Base-by-base conservation (phyloP, 2,888 invertebrate genomes). In the Pristionchus exspectatus region DNA sequence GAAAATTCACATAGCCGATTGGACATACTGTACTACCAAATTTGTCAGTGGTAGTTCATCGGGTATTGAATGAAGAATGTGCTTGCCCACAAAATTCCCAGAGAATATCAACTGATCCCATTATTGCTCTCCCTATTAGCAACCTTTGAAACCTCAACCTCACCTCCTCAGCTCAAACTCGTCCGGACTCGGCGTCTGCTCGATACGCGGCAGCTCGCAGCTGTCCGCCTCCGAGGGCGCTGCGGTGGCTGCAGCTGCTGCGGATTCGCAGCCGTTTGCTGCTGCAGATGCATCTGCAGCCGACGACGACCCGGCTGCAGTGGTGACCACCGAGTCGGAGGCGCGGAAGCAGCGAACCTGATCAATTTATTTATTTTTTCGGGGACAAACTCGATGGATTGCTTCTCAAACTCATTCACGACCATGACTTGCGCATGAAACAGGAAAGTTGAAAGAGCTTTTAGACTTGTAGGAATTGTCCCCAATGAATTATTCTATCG, bases 271-370 rank as follows among this genome's bases (percentile, higher is more conserved):
- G 38, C 18, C 10, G 21, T 44, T 44, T 2, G 44, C 77, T 30
- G 24, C 21, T 77, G 77, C 44, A 77, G 38, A 18, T 14, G 30
- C 44, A 16, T 44, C 44, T 1, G 77, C 44, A 21, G 44, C 77
- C 7, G 72, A n/a, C 66, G 66, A n/a, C 18, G 66, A n/a, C 5
- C 72, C 72, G 27, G 24, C 77, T n/a, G 44, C 38, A 16, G 69
- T 27, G 33, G 44, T 44, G 3, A n/a, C 44, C 24, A 77, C 1
- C 14, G 77, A 77, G 77, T 77, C 77, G 24, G 77, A 77, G 21
- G 44, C 50, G 33, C 77, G 77, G 77, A 77, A 77, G 77, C 33
- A 33, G 77, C 50, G 77, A 24, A 77, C 77, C 77, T 77, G 77
- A 69, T n/a, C 66, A 69, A 69, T 30, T 69, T 10, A n/a, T 21